phyloP scores from a whole-genome alignment of 2,113 vertebrate species.

The Tyto alba region DNA sequence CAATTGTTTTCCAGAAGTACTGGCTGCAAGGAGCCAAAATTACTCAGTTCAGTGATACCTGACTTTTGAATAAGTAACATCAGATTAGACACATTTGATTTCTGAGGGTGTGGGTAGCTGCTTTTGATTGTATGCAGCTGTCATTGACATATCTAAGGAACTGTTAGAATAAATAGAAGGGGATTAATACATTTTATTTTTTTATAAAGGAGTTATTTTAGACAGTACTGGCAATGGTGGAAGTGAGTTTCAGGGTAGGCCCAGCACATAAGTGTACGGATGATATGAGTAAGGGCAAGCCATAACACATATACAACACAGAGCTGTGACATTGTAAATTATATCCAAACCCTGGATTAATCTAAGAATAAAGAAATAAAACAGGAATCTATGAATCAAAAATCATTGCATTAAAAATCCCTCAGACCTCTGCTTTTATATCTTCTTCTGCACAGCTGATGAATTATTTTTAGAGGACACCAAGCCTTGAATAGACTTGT shows the following conservation, averaged over 20 bases:
- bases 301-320: neutral
- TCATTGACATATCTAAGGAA: neutral
- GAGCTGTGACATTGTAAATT: neutral
- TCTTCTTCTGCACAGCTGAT: neutral
- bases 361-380: constrained; percentile 8
- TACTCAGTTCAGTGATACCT: neutral
- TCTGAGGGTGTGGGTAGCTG: neutral
- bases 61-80: neutral
- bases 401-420: neutral
- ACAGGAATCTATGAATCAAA: neutral
- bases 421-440: neutral
- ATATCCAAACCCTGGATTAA: neutral
- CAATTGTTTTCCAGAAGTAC: neutral
- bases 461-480: neutral
- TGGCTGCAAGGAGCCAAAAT: neutral
- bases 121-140: neutral
- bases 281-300: neutral
- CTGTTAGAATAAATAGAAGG: neutral
- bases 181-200: neutral
- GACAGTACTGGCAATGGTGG: neutral
- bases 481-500: neutral
- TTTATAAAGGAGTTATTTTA: neutral
- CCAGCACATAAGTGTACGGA: rapidly evolving
- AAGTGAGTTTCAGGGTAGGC: neutral
- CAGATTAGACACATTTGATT: neutral